Conservation (phyloP, 30 jellyfish, hydroid and myxozoan species). For the Haliclystus octoradiatus region DNA sequence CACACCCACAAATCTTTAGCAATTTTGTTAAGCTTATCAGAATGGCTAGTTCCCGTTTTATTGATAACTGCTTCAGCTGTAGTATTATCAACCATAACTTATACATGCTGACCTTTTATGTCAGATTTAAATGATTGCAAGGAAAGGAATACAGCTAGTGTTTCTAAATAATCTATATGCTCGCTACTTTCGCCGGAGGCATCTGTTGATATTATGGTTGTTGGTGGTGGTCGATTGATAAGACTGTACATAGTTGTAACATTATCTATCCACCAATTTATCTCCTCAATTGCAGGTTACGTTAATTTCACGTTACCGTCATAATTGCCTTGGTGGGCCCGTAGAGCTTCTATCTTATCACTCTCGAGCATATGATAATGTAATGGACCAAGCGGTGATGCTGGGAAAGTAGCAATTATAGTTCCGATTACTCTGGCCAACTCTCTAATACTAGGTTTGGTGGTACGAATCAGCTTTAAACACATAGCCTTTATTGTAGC, state of each 20-base stretch:
- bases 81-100: background rate
- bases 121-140: background rate
- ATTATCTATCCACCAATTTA: conserved; percentile 1
- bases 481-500: conserved; percentile 6
- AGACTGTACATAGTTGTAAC: background rate
- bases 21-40: background rate
- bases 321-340: conserved; percentile 1
- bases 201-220: background rate
- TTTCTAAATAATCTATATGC: background rate
- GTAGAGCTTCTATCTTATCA: conserved; percentile 6
- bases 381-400: conserved; percentile 26
- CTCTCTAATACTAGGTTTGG: conserved; percentile 13
- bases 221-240: background rate
- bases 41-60: background rate
- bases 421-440: conserved; percentile 14
- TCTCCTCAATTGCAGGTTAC: conserved; percentile 4
- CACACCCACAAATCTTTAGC: background rate
- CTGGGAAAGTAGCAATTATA: conserved; percentile 17
- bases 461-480: background rate
- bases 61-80: background rate
- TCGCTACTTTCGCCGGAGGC: background rate
- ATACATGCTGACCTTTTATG: background rate
- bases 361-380: conserved; percentile 28
- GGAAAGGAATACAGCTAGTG: background rate
- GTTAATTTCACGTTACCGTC: conserved; percentile 4